Evolutionary conservation across 2,888 invertebrate species (phyloP).

Genomic region (Drosophila quasianomalipes): DNA sequence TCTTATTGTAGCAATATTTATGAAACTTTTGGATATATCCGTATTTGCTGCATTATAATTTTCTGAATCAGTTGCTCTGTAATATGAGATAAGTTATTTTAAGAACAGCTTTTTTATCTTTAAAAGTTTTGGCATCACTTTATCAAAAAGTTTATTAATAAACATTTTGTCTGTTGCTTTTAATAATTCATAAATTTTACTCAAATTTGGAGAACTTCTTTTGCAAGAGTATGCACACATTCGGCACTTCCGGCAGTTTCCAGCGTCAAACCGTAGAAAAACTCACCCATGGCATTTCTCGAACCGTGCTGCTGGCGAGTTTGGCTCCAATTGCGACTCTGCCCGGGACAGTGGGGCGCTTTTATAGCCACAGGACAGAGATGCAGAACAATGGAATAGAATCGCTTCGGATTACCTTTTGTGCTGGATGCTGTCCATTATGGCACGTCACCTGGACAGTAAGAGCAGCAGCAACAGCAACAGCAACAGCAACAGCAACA

Average conservation of each 20-base stretch:
- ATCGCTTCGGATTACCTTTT: conserved; percentile 78
- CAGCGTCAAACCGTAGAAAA: not conserved
- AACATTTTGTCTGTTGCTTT: not conserved
- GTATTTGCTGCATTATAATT: not conserved
- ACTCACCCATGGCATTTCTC: conserved; percentile 76
- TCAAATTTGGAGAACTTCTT: not conserved
- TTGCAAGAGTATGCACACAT: not conserved
- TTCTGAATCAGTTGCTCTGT: not conserved
- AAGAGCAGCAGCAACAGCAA: conserved; percentile 1
- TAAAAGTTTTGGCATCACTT: not conserved
- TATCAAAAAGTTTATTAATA: not conserved
- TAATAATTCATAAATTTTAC: not conserved
- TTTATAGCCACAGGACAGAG: conserved; percentile 58
- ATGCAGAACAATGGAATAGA: conserved; percentile 56
- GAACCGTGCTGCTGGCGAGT: conserved; percentile 49
- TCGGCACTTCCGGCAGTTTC: not conserved
- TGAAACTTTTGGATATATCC: not conserved
- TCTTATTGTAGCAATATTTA: too few species aligned
- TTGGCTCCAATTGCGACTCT: conserved; percentile 53
- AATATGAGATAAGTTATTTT: not conserved
- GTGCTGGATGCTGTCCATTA: conserved; percentile 65
- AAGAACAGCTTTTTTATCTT: not conserved
- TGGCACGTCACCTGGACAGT: conserved; percentile 73
- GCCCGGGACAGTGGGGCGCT: conserved; percentile 17
- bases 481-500: not conserved